Evolutionary conservation across 2,888 invertebrate species (phyloP).

Genomic region (Adineta ricciae): DNA sequence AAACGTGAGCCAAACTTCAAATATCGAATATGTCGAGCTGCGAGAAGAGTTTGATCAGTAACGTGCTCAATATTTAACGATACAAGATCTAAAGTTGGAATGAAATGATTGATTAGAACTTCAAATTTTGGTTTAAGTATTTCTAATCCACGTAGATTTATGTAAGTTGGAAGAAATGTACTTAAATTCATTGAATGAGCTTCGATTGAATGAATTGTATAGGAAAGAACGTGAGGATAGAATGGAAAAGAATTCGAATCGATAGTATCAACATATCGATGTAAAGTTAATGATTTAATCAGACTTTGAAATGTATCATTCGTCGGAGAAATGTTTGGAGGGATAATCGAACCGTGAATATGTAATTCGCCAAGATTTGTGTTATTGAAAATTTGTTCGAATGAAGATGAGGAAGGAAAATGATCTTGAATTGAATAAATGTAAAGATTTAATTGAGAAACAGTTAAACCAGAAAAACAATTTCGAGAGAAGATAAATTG

Average conservation of each 20-base stretch:
- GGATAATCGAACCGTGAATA: neutral
- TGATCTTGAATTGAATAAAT: neutral
- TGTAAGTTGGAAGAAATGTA: neutral
- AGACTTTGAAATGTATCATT: neutral
- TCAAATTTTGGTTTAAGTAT: neutral
- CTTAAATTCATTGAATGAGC: neutral
- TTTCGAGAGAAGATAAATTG: neutral
- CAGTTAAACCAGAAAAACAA: neutral
- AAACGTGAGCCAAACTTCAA: neutral
- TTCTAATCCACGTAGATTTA: neutral
- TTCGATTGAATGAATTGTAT: neutral
- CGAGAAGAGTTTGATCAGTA: neutral
- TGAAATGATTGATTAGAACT: neutral
- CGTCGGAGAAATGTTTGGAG: neutral
- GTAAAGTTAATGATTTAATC: neutral
- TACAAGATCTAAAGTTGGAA: neutral
- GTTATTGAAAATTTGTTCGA: conserved; percentile 5
- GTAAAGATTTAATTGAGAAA: neutral
- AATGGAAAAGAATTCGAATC: neutral
- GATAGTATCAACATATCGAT: neutral
- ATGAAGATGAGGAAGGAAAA: neutral
- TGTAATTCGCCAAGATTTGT: conserved; percentile 8
- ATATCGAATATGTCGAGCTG: neutral
- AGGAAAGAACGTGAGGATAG: neutral
- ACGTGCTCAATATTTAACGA: neutral